These are phyloP conservation scores for Meteorus cinctellus DNA, from an alignment of 2,888 invertebrate genomes.

Conservation along the genomic window DNA sequence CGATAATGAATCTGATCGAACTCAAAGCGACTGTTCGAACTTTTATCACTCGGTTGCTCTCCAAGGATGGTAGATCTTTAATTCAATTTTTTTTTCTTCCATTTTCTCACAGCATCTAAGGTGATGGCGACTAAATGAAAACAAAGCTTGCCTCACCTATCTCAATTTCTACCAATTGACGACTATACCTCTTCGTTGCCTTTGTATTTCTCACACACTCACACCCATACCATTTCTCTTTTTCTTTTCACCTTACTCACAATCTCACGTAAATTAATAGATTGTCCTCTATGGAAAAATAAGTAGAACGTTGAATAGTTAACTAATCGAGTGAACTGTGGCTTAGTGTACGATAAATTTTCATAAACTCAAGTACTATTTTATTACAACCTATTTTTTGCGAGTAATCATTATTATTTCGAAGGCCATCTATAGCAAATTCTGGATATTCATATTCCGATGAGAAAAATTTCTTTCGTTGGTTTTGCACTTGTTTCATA, in stretches of 20 bases:
- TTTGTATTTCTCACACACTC: not conserved
- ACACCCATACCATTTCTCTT: not conserved
- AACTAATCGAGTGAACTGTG: conserved; percentile 50
- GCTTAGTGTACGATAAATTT: conserved; percentile 63
- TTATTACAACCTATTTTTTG: conserved; percentile 48
- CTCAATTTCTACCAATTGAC: conserved; percentile 50
- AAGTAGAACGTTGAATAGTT: conserved; percentile 32
- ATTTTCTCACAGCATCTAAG: conserved; percentile 34
- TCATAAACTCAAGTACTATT: conserved; percentile 58
- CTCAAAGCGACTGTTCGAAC: conserved; percentile 41
- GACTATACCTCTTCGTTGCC: not conserved
- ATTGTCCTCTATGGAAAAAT: not conserved
- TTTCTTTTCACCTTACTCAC: conserved; percentile 11
- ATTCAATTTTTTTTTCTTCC: conserved; percentile 31
- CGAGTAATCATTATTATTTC: not conserved
- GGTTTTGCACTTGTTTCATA: too few relatives aligned
- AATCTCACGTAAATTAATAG: not conserved
- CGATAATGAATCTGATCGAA: conserved; percentile 45
- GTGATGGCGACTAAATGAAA: conserved; percentile 50
- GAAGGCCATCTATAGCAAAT: not conserved
- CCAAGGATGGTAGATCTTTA: conserved; percentile 49
- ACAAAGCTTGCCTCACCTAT: conserved; percentile 51
- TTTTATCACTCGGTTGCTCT: conserved; percentile 47
- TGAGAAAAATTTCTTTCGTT: too few relatives aligned
- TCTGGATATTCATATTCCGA: too few relatives aligned